Percentiles rank a stretch among this genome's conserved stretches.
Evolutionary conservation across 2,113 vertebrate genomes (phyloP).

Genomic region (Oncorhynchus keta): DNA sequence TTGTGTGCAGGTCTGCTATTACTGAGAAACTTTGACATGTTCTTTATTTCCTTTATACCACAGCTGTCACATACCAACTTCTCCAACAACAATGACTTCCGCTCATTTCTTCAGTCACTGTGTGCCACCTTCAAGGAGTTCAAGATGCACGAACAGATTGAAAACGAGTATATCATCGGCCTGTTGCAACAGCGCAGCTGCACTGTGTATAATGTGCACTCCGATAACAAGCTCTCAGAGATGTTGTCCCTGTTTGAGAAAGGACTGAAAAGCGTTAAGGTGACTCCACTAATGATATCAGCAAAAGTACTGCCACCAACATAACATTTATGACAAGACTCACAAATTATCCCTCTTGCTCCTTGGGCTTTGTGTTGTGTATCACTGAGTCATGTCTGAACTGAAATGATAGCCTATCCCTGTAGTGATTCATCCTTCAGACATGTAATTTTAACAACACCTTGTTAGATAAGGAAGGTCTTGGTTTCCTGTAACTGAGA

Average conservation of each 20-base stretch:
- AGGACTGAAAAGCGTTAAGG: conserved; percentile 92
- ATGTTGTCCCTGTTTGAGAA: conserved; percentile 97
- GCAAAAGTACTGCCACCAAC: not conserved
- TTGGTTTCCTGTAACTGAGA: no score
- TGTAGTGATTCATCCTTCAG: no score
- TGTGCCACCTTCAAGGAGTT: conserved; percentile 97
- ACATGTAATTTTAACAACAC: no score
- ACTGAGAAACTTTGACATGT: not conserved
- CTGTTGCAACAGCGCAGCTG: conserved; percentile 92
- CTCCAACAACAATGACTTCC: conserved; percentile 97
- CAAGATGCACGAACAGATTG: conserved; percentile 98
- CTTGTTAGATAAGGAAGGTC: no score
- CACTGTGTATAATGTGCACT: conserved; percentile 93
- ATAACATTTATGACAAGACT: not conserved
- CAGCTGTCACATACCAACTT: conserved; percentile 99
- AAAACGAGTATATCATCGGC: conserved; percentile 97
- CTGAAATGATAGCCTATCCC: no score
- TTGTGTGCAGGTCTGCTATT: no score
- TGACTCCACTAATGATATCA: conserved; percentile 46
- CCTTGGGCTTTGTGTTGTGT: no score
- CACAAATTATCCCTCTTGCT: not conserved
- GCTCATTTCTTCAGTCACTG: conserved; percentile 91
- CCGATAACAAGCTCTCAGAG: conserved; percentile 96
- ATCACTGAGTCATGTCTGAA: no score
- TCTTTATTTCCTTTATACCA: not conserved